These are phyloP conservation scores for Lagopus muta DNA, from an alignment of 2,113 vertebrate species.

Conservation along the genomic window DNA sequence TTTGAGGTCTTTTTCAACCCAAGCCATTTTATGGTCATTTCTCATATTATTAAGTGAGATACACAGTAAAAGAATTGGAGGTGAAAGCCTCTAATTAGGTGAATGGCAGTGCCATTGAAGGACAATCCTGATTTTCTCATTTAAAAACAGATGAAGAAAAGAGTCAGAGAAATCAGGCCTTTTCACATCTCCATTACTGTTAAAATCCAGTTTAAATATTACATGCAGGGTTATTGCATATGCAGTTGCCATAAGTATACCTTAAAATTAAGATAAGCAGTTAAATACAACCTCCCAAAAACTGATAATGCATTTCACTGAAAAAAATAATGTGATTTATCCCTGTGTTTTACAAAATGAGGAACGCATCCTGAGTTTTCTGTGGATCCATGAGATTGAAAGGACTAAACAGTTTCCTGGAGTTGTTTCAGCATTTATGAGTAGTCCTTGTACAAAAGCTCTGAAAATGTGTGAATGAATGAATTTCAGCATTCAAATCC, in stretches of 20 bases:
- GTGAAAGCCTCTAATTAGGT: no score
- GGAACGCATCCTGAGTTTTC: not conserved
- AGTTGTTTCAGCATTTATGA: not conserved
- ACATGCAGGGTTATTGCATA: not conserved
- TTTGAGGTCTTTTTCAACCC: no score
- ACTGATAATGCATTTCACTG: not conserved
- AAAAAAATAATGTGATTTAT: not conserved
- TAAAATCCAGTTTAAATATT: not conserved
- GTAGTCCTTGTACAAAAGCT: not conserved
- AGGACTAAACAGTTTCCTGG: not conserved
- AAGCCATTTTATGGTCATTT: no score
- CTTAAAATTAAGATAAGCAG: not conserved
- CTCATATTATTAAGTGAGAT: no score
- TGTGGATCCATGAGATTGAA: not conserved
- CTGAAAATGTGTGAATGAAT: not conserved
- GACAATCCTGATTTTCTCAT: not conserved
- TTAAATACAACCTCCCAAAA: not conserved
- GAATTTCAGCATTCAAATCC: no score
- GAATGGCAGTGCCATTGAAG: no score
- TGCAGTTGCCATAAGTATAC: not conserved
- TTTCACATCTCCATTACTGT: not conserved
- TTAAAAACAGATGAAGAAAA: not conserved
- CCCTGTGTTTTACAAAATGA: not conserved
- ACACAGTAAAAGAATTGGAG: no score
- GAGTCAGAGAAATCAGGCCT: accelerated